A percentile compares a stretch with the other conserved stretches of the same genome.
Evolutionary conservation across 2,113 vertebrate species (phyloP).

Genomic region (Marmota monax): DNA sequence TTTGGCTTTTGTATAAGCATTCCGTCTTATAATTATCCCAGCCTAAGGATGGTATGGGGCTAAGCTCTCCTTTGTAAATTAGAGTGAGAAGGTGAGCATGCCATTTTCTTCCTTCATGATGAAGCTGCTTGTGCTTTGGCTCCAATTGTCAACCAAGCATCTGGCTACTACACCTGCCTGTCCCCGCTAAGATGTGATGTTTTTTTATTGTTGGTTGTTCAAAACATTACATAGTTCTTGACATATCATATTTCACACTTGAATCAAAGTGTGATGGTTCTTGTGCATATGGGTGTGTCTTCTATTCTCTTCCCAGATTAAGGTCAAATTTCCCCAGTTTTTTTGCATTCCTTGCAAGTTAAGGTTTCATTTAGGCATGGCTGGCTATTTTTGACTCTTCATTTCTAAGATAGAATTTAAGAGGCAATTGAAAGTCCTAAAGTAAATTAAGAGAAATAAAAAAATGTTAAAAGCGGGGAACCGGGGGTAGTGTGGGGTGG

Average conservation of each 20-base stretch:
- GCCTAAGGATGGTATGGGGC: background rate
- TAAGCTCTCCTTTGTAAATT: constrained; percentile 31
- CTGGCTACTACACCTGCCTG: background rate
- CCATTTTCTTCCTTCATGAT: constrained; percentile 13
- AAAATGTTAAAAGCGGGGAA: background rate
- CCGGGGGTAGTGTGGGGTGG: fast-evolving
- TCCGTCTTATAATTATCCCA: background rate
- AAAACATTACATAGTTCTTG: no score
- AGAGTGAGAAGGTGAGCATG: constrained; percentile 24
- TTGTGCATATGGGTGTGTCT: background rate
- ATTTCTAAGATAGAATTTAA: background rate
- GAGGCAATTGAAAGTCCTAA: background rate
- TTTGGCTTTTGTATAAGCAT: background rate
- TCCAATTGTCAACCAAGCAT: background rate
- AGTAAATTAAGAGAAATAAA: background rate
- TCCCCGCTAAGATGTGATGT: constrained; percentile 7
- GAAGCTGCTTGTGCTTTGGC: background rate
- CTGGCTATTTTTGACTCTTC: background rate
- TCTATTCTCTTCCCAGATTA: background rate
- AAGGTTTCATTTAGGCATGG: background rate
- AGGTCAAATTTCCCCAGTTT: background rate
- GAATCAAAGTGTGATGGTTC: background rate
- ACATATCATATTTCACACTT: no score
- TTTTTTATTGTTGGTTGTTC: no score
- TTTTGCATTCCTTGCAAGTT: constrained; percentile 55